Evolutionary conservation across 2,888 invertebrate genomes (phyloP).

Genomic region (Tipula vernalis): DNA sequence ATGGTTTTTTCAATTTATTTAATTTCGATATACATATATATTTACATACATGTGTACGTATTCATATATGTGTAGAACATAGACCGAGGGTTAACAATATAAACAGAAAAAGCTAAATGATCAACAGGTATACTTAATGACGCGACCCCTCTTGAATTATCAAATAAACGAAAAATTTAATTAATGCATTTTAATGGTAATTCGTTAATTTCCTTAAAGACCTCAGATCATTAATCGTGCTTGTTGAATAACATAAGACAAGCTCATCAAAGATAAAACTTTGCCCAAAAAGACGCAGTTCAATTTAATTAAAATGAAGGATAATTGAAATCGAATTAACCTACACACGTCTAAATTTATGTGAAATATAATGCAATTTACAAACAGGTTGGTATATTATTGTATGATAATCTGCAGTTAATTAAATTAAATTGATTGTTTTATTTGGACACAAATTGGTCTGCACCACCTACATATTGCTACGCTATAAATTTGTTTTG

Average conservation of each 20-base stretch:
- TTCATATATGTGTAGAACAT: background rate
- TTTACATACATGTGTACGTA: background rate
- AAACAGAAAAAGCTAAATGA: background rate
- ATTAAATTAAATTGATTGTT: constrained; percentile 4
- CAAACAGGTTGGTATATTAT: background rate
- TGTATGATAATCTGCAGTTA: background rate
- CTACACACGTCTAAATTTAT: background rate
- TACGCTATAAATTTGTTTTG: background rate
- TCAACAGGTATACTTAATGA: background rate
- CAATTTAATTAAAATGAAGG: background rate
- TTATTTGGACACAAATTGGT: background rate
- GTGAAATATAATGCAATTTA: too few species aligned
- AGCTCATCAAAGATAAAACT: background rate
- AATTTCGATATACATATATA: background rate
- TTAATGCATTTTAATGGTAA: background rate
- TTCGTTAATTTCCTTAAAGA: background rate
- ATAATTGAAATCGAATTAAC: background rate
- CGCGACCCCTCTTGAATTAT: background rate
- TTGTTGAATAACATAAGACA: background rate
- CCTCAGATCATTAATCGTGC: background rate
- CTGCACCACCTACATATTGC: background rate
- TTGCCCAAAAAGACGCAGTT: background rate
- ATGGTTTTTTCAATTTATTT: background rate
- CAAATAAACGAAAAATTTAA: background rate
- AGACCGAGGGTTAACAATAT: background rate